Base-by-base conservation (phyloP, 1,140 invertebrate genomes). In the Carposina sasakii region DNA sequence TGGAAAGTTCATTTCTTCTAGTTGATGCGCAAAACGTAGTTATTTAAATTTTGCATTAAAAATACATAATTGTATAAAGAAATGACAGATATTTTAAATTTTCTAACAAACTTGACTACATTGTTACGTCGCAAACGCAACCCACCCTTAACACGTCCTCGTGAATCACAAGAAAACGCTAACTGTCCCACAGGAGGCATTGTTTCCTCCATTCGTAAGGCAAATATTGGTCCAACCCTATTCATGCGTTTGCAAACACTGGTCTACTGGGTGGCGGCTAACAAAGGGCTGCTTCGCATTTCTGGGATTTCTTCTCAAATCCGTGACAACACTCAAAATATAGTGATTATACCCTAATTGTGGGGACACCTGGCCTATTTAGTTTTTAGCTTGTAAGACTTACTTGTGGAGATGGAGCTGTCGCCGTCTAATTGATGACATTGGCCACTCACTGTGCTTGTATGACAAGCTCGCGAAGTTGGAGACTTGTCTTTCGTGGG, bases 291-390 rank as follows among this genome's bases (percentile, higher is more conserved):
- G 77, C 76, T 55, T 20, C 48, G 73, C 74, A 78, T 45, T 37
- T 76, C n/a, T n/a, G n/a, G 54, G 42, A 26, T 54, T 78, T 78
- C 76, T 55, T 20, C 48, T 71, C 74, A 78, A 47, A 36, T 76
- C 52, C 73, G 78, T 82, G 78, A 76, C 78, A 79, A 66, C 78
- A 76, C 76, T 79, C 64, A 64, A 79, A 76, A 76, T 68, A 72
- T 67, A 67, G 69, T 82, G 76, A 82, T 82, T 82, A 82, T 72
- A 64, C 62, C 53, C 72, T 82, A 79, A 81, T 81, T 81, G 76
- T 82, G 57, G 54, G 12, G 24, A 62, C 78, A 82, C 76, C 78
- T 82, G 78, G 68, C 16, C 65, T 76, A 78, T 79, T 76, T 77
- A 79, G 78, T 69, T 71, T 71, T 76, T 68, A 63, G 64, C 62